Evolutionary conservation across 2,113 vertebrate genomes (phyloP), one percentile per base, ranked within the genome.

Genomic region (Misgurnus mizolepis): DNA sequence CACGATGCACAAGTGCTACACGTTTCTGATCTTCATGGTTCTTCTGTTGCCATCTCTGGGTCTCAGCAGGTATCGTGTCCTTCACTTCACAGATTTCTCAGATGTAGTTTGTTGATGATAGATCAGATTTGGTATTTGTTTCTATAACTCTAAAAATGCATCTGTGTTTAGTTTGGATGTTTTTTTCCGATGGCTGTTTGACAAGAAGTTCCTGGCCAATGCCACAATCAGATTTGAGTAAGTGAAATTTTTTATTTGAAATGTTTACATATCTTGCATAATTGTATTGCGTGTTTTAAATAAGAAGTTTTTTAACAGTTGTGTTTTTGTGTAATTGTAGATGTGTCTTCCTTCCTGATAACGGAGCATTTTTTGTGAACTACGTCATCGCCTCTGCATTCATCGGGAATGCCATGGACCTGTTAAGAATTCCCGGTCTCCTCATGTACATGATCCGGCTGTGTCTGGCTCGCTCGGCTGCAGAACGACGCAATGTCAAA

Each of bases 361-460:
- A 99, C 0, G 97, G 97, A 39, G 97, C 97, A 10, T 98, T 99
- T 92, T 99, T 99, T 0, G 97, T 99, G 82, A 99, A 99, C 92
- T 99, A 99, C 0, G 97, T 99, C 78, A 99, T 99, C 2, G 95
- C 97, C 73, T 98, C 97, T 0, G 97, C 97, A 2, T 99, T 99
- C 88, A 99, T 99, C 0, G 97, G 97, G n/a, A 98, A 97, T 0
- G 97, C 96, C 88, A 99, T 98, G 97, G 97, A 99, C 87, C 93
- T 99, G 86, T 93, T 99, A 84, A 94, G 97, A 71, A 98, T 99
- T 86, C 97, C 97, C 0, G 97, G 97, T n/a, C 92, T 99, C 80
- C 94, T 99, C 78, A 97, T 98, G 96, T 99, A 99, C 93, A 98
- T 98, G 96, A 98, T 98, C 71, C 95, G 97, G 4, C 94, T 99